A percentile compares a stretch with the other conserved stretches of the same genome.
Conservation (phyloP, 1,140 invertebrate genomes). For the Hermatobates lingyangjiaoensis region DNA sequence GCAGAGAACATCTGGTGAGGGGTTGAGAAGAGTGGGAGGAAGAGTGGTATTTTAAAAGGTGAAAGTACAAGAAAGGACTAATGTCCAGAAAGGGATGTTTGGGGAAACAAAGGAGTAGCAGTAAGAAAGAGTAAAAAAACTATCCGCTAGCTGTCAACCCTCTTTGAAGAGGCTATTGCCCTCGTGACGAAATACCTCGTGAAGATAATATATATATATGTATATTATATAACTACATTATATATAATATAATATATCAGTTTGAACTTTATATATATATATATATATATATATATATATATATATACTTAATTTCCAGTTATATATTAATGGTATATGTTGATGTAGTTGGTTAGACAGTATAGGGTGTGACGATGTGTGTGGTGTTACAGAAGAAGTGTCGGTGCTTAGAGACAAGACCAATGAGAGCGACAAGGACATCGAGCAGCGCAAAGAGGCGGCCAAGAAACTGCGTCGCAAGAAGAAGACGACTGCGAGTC, state of each 20-base stretch:
- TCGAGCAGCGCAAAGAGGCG: slow-evolving; percentile 47
- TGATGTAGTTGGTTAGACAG: not conserved
- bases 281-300: not conserved
- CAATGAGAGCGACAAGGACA: slow-evolving; percentile 28
- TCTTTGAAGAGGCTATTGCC: no score
- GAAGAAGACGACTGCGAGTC: slow-evolving; percentile 70
- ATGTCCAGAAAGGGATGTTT: no score
- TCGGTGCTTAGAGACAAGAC: slow-evolving; percentile 25
- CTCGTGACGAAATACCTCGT: no score
- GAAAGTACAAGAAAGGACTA: no score
- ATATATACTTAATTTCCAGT: not conserved
- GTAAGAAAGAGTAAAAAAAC: no score
- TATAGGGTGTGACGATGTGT: not conserved
- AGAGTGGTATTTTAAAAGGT: no score
- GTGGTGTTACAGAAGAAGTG: slow-evolving; percentile 11
- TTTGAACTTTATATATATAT: not conserved
- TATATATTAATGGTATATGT: not conserved
- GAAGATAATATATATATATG: slow-evolving; percentile 2
- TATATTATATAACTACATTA: not conserved
- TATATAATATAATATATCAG: slow-evolving; percentile 1
- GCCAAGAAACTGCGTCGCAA: slow-evolving; percentile 65
- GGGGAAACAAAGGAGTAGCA: no score
- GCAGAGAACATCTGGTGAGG: no score
- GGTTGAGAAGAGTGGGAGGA: no score
- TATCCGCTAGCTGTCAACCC: no score